Conservation (phyloP, 2,797 vertebrate species). For the Mormyrus proboscirostris region DNA sequence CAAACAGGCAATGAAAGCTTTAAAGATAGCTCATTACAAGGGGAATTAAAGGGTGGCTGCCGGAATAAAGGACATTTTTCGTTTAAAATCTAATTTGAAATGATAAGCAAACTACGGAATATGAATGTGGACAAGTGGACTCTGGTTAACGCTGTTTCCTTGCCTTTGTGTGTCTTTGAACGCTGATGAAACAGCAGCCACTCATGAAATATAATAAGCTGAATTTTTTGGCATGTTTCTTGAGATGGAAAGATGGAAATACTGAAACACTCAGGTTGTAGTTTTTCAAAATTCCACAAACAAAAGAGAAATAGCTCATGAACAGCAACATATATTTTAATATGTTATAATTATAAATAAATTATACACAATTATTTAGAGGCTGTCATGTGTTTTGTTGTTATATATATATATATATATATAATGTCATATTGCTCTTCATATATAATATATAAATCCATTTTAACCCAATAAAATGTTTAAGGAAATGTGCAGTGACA, state of each 20-base stretch:
- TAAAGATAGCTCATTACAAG: conserved; percentile 9
- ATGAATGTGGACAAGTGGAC: conserved; percentile 4
- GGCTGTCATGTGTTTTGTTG: neutral
- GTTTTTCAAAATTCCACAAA: neutral
- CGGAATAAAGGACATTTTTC: neutral
- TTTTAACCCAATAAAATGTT: neutral
- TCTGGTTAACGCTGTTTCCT: neutral
- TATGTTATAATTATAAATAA: neutral
- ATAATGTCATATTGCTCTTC: neutral
- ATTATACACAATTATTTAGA: neutral
- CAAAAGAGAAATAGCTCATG: neutral
- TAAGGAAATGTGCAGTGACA: neutral
- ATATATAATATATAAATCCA: neutral
- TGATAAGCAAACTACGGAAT: neutral
- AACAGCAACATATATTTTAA: neutral
- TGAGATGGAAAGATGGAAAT: neutral
- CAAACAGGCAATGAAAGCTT: conserved; percentile 10
- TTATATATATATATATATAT: neutral
- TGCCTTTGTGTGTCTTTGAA: neutral
- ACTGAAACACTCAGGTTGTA: neutral
- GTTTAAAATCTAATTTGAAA: conserved; percentile 17
- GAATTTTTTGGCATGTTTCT: neutral
- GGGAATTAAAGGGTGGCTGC: neutral
- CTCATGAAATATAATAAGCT: neutral
- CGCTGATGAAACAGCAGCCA: neutral